Conservation (phyloP, 1,140 invertebrate genomes). For the Orchestia grillus region DNA sequence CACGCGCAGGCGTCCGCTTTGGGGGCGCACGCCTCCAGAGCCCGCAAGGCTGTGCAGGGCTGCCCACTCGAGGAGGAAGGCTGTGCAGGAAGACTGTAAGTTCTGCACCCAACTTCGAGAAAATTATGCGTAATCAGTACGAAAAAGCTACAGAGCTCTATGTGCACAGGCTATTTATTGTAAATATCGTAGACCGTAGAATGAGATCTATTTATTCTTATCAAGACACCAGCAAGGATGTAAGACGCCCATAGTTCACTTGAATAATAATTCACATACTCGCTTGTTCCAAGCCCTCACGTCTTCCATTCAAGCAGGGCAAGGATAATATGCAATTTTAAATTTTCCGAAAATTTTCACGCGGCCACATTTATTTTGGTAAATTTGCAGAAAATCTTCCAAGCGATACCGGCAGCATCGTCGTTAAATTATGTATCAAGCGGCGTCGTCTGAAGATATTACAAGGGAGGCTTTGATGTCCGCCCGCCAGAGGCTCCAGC, state of each 20-base stretch:
- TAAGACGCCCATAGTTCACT: not conserved
- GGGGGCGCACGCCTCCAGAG: no score
- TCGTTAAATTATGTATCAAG: slow-evolving; percentile 10
- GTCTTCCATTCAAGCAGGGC: not conserved
- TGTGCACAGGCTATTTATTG: not conserved
- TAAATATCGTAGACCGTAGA: not conserved
- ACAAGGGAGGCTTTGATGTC: not conserved
- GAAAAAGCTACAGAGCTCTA: not conserved
- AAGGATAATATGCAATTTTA: not conserved
- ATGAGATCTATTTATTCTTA: not conserved
- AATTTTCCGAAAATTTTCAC: not conserved
- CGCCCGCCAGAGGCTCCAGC: not conserved
- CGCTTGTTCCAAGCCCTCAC: not conserved
- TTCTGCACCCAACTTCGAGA: no score
- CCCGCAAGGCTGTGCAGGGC: no score
- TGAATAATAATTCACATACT: not conserved
- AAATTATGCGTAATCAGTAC: no score
- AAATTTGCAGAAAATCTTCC: not conserved
- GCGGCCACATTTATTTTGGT: not conserved
- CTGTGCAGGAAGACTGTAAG: no score
- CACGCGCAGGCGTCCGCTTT: no score
- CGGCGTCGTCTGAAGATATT: not conserved
- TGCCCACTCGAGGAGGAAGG: no score
- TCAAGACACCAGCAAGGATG: not conserved
- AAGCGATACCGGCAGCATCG: not conserved